Base-by-base conservation (phyloP, 2,113 vertebrate genomes). In the Colistium nudipinnis region DNA sequence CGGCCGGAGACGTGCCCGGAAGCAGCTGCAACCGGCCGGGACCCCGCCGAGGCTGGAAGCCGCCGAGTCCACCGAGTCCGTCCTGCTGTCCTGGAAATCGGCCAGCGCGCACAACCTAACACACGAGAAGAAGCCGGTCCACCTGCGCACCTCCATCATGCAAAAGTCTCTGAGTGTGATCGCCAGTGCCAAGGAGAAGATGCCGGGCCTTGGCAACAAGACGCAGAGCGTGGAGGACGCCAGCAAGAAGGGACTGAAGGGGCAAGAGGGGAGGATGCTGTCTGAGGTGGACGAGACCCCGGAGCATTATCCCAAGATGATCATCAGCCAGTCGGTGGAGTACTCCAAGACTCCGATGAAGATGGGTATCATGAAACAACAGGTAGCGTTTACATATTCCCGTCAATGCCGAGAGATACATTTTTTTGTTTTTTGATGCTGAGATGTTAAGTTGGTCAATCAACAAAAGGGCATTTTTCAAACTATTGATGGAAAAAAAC, bases 151-250 rank as follows among this genome's bases (percentile, higher is more conserved):
- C 1, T 97, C 97, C 16, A 93, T 99, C 86, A 89, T 99, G 82
- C 98, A 99, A 56, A 99, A 99, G 86, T 99, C 98, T 6, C 93
- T 99, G 76, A 99, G 98, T 28, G 98, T 97, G 82, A 98, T 98
- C 62, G 94, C 98, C 0, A 98, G 95, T 51, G 97, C 98, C 84
- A 99, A 98, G 90, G 97, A 98, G 86, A 99, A 96, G 88, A 97
- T 96, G 53, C 92, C 98, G 1, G 96, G 96, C 25, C 80, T 98
- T 49, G 88, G 94, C 0, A 95, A 93, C 78, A 98, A 96, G 89
- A 79, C 90, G 0, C 93, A 94, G 54, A 92, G 92, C 1, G 57
- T 89, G 49, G 97, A 99, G 77, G 97, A 98, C 8, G 78, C 85
- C 55, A 79, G 62, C 7, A 88, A 88, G 77, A 98, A 93, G 86